phyloP scores from a whole-genome alignment of 2,888 invertebrate genomes.

The Microplitis deprimator region DNA sequence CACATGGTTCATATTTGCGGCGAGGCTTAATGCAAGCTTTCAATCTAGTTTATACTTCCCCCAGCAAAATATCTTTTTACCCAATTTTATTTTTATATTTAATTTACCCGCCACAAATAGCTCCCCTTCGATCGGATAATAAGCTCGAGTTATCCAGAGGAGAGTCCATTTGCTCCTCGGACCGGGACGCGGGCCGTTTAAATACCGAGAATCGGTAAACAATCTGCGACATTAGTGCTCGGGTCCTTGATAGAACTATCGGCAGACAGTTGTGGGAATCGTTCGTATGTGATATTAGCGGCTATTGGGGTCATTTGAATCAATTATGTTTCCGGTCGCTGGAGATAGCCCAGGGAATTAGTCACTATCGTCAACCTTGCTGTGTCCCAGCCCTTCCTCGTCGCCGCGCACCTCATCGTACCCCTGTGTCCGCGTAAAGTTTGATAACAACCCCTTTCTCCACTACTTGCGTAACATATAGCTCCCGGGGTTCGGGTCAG shows the following conservation, averaged over 20 bases:
- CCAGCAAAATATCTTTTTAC: not conserved
- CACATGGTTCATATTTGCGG: constrained; percentile 13
- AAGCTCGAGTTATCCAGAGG: not conserved
- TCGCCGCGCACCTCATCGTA: not conserved
- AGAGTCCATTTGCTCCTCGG: too few species aligned
- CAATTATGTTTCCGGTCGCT: constrained; percentile 47
- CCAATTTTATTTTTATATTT: not conserved
- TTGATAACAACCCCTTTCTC: constrained; percentile 35
- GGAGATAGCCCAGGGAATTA: constrained; percentile 48
- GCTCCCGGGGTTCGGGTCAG: constrained; percentile 17
- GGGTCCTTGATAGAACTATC: constrained; percentile 15
- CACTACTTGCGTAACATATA: constrained; percentile 26
- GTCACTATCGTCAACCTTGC: constrained; percentile 43
- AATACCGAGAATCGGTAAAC: not conserved
- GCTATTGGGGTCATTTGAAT: constrained; percentile 47
- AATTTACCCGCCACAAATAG: not conserved
- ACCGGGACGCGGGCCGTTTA: too few species aligned
- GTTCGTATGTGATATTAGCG: constrained; percentile 44
- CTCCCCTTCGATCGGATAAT: not conserved
- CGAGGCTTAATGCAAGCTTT: constrained; percentile 15
- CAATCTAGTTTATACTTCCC: not conserved
- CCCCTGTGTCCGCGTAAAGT: constrained; percentile 32
- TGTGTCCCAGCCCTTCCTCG: not conserved
- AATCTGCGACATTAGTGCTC: constrained; percentile 14
- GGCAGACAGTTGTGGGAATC: constrained; percentile 40